phyloP scores from a whole-genome alignment of 2,888 invertebrate genomes.

The Muscina levida region DNA sequence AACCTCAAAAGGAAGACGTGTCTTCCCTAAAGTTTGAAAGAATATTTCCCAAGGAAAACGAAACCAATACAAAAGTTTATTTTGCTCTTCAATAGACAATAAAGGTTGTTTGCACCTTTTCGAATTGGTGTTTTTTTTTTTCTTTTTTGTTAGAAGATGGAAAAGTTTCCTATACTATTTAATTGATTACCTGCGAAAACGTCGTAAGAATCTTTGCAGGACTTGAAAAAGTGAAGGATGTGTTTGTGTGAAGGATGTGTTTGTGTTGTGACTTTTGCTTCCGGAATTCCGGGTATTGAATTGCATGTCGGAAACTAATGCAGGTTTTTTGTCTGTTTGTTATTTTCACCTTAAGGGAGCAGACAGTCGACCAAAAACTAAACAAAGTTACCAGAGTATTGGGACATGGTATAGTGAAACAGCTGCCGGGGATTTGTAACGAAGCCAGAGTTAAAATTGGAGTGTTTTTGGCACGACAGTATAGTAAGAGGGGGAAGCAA shows the following conservation, averaged over 20 bases:
- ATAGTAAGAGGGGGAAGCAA: no score
- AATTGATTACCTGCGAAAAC: conserved; percentile 55
- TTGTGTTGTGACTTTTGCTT: conserved; percentile 36
- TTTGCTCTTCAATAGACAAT: conserved; percentile 18
- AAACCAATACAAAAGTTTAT: conserved; percentile 47
- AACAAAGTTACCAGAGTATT: no score
- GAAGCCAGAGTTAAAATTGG: no score
- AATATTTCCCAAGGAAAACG: conserved; percentile 28
- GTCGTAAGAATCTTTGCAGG: neutral
- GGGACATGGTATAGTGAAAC: no score
- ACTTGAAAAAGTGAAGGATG: neutral
- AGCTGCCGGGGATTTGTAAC: no score
- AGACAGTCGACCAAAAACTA: no score
- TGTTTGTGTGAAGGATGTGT: conserved; percentile 17
- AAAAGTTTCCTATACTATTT: conserved; percentile 39
- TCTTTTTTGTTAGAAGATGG: neutral
- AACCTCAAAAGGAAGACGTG: neutral
- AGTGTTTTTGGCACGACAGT: no score
- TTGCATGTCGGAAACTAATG: neutral
- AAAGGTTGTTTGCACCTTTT: neutral
- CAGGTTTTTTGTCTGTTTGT: no score
- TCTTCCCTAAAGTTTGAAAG: neutral
- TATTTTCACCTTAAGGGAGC: neutral
- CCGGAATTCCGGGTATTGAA: neutral
- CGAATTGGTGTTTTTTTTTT: no score